Evolutionary conservation across 2,888 invertebrate genomes (phyloP), one percentile per base, ranked within the genome.

Genomic region (Pollenia angustigena): DNA sequence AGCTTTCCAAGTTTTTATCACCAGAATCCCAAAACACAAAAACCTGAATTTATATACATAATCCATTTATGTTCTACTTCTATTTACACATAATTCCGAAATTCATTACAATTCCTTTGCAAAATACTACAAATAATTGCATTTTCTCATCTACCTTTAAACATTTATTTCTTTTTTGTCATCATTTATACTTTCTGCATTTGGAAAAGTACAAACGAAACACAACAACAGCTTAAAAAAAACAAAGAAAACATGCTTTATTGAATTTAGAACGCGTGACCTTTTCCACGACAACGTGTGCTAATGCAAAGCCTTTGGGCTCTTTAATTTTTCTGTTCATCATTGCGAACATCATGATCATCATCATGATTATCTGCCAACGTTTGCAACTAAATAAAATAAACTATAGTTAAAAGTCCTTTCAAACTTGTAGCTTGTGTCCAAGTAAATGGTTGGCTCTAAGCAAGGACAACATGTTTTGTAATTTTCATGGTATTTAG

Each of bases 201-300:
- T 32, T 32, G 14, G 52, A 32, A n/a, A n/a, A 4, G 18, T 4
- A 52, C 23, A 66, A 66, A 12, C 18, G 18, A 81, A 40, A 46
- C 10, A 79, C 18, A 16, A 54, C n/a, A 71, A 69, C 52, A 23
- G 6, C 18, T 10, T 18, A 10, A 23, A 23, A 44, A 44, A 44
- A 64, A 4, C n/a, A n/a, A 9, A 42, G 8, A 50, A 71, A 80
- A 64, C 46, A 42, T 54, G 68, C 14, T 74, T 76, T 81, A 75
- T 74, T 69, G 60, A 76, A 82, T 40, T 62, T 69, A 54, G 52
- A 64, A 69, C 50, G 76, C 87, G 83, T 87, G 87, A 84, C 83
- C 84, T 81, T 81, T 78, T 60, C 16, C 68, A 69, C 48, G 72
- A 71, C 44, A 76, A 72, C 74, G 87, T 81, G 86, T 71, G 52